Evolutionary conservation across 2,797 vertebrate species (phyloP), one percentile per base, ranked within the genome.

Genomic region (Pipistrellus nathusii): DNA sequence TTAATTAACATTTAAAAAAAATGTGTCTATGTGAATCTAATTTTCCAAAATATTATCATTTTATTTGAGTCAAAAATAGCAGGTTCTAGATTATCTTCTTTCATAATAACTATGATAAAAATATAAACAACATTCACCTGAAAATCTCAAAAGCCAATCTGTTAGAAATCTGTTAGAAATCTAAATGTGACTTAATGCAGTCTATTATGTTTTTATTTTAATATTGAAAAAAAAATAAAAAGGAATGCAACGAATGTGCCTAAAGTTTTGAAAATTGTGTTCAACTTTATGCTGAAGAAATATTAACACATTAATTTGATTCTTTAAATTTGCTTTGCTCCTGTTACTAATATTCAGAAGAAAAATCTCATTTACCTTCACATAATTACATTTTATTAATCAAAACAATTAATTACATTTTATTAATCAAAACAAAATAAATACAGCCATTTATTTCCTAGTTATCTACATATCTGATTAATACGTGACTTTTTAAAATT

Each of bases 341-440:
- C 13, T 82, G 27, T 78, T 95, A 90, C 68, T 87, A 77, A 77
- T 88, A 87, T 94, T 86, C 84, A 82, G 32, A 88, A 80, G 68
- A 85, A 94, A 90, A 95, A 76, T 73, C 71, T 88, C 80, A 94
- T 95, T 92, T 95, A 86, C 77, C 59, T 88, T 94, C 41, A 77
- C 11, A 88, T 97, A 96, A 94, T 94, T 94, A 75, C 66, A 94
- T 93, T 93, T 90, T 95, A 92, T 94, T 96, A 97, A 93, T 93
- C 87, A 95, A 96, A 95, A 23, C 44, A 85, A 82, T n/a, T 97
- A 96, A 94, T 94, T 94, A 75, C 66, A 94, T 93, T 93, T 90
- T 95, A 92, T 94, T 96, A 97, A 93, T 93, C 87, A 95, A 96
- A 95, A 23, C 44, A 85, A 82, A n/a, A n/a, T n/a, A n/a, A n/a